These are phyloP conservation scores for Dysdera silvatica DNA, from an alignment of 1,140 invertebrate genomes.

Conservation along the genomic window DNA sequence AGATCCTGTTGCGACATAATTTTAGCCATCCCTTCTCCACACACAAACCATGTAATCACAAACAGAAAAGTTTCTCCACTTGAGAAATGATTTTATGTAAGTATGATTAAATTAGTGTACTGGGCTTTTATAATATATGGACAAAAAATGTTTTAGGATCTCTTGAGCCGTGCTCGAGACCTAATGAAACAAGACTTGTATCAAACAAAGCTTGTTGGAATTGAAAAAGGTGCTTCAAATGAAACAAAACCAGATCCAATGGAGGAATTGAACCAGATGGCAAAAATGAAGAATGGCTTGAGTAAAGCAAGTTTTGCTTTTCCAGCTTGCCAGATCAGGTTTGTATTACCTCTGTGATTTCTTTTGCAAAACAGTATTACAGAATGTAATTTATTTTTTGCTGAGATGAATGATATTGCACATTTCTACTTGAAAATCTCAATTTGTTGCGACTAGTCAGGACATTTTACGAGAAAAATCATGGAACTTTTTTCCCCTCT, in stretches of 20 bases:
- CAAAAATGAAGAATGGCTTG: constrained; percentile 13
- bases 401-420: too few relatives aligned
- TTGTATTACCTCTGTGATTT: constrained; percentile 21
- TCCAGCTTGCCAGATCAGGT: constrained; percentile 59
- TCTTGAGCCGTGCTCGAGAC: constrained; percentile 58
- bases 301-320: constrained; percentile 46
- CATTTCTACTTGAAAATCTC: too few relatives aligned
- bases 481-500: too few relatives aligned
- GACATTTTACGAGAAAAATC: too few relatives aligned
- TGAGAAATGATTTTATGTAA: too few relatives aligned
- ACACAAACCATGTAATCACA: too few relatives aligned
- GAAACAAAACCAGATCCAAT: not conserved
- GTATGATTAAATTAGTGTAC: not conserved
- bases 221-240: constrained; percentile 34
- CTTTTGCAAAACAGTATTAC: not conserved
- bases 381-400: not conserved
- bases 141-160: constrained; percentile 42
- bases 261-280: constrained; percentile 18
- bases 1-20: too few relatives aligned
- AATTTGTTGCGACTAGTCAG: too few relatives aligned
- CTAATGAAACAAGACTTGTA: constrained; percentile 76
- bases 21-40: too few relatives aligned
- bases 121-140: not conserved
- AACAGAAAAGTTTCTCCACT: too few relatives aligned
- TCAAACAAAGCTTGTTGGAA: constrained; percentile 55